A percentile compares a stretch with the other conserved stretches of the same genome.
phyloP scores from a whole-genome alignment of 2,888 invertebrate species.

The Xylota segnis region DNA sequence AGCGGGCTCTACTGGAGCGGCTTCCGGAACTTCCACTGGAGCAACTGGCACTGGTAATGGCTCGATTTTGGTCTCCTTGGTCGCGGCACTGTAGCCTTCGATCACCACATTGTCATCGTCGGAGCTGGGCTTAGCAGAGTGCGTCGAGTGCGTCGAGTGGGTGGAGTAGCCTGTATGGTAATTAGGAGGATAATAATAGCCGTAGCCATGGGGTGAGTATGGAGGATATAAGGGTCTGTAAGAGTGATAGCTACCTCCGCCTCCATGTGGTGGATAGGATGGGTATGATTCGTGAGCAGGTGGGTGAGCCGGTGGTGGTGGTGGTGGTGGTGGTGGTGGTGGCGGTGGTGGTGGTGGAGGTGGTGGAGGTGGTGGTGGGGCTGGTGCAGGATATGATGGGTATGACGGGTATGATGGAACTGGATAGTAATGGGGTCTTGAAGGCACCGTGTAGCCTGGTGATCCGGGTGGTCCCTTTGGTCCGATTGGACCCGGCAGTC shows the following conservation, averaged over 20 bases:
- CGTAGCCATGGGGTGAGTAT: slow-evolving; percentile 1
- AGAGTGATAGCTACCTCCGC: slow-evolving; percentile 10
- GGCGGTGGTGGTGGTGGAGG: slow-evolving; percentile 25
- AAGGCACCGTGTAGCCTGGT: slow-evolving; percentile 26
- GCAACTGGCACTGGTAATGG: neutral
- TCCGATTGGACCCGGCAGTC: slow-evolving; percentile 39
- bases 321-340: slow-evolving; percentile 5
- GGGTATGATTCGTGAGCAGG: slow-evolving; percentile 13
- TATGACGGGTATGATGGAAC: slow-evolving; percentile 30
- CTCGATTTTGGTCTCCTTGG: neutral
- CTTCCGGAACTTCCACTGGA: neutral
- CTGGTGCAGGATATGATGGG: neutral
- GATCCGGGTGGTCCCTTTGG: slow-evolving; percentile 23
- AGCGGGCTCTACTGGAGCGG: neutral
- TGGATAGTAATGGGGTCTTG: slow-evolving; percentile 31
- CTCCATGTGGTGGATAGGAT: slow-evolving; percentile 9
- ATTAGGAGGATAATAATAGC: neutral
- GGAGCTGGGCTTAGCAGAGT: neutral
- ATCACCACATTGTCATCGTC: slow-evolving; percentile 32
- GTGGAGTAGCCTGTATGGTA: neutral
- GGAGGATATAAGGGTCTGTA: neutral
- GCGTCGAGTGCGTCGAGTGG: neutral
- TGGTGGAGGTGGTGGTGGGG: slow-evolving; percentile 19
- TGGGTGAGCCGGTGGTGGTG: neutral
- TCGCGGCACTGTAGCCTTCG: neutral